Evolutionary conservation across 2,888 invertebrate genomes (phyloP).

Genomic region (Drosophila meridionalis): DNA sequence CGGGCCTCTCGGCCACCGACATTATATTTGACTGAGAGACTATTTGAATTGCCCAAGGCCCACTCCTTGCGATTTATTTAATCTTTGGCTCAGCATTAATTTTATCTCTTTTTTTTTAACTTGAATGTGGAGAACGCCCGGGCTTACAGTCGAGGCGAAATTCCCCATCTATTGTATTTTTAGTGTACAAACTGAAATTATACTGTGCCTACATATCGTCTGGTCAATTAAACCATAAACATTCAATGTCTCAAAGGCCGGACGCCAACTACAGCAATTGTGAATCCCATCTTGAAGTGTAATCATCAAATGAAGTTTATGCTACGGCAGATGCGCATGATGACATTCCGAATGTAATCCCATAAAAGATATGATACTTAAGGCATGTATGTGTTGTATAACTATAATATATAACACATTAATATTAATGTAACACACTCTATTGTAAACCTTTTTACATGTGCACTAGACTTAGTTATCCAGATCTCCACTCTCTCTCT

Average conservation of each 20-base stretch:
- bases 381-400: neutral
- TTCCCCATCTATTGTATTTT: neutral
- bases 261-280: neutral
- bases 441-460: neutral
- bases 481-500: neutral
- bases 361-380: neutral
- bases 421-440: neutral
- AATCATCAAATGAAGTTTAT: neutral
- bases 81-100: neutral
- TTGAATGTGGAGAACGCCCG: neutral
- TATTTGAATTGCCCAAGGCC: no score
- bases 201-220: neutral
- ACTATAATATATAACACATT: neutral
- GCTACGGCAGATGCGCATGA: neutral
- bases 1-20: constrained; percentile 33
- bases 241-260: no score
- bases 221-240: neutral
- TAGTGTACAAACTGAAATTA: constrained; percentile 8
- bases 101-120: no score
- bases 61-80: neutral
- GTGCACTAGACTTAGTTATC: neutral
- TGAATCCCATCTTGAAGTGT: neutral
- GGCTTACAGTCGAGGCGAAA: no score
- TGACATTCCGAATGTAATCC: constrained; percentile 6
- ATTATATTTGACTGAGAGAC: constrained; percentile 1